A percentile compares a stretch with the other conserved stretches of the same genome.
Evolutionary conservation across 64 coral and sea anemone genomes (phyloP).

Genomic region (Astreopora myriophthalma): DNA sequence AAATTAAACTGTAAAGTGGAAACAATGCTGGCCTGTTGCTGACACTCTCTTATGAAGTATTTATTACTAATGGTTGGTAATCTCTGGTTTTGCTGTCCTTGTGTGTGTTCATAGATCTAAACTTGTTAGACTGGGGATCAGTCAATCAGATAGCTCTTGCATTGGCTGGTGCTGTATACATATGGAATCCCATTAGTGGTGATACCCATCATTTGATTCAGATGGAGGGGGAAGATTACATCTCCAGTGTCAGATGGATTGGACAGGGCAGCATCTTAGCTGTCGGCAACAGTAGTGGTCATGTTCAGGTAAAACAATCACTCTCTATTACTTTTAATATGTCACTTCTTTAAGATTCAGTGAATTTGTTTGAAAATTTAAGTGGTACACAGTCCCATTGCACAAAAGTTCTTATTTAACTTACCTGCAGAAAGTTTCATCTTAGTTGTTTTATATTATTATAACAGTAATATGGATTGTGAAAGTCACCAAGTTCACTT

Average conservation of each 20-base stretch:
- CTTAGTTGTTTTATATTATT: too few relatives aligned
- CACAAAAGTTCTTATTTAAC: too few relatives aligned
- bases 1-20: too few relatives aligned
- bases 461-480: too few relatives aligned
- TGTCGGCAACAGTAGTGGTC: constrained; percentile 69
- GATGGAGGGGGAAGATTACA: constrained; percentile 80
- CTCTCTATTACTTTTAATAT: background rate
- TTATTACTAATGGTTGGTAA: too few relatives aligned
- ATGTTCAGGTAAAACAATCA: constrained; percentile 56
- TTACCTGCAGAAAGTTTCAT: too few relatives aligned
- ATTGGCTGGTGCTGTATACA: constrained; percentile 73
- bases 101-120: constrained; percentile 75
- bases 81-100: background rate
- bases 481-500: too few relatives aligned
- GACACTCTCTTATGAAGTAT: too few relatives aligned
- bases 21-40: too few relatives aligned
- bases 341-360: too few relatives aligned
- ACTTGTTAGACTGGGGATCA: constrained; percentile 90
- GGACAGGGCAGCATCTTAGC: constrained; percentile 74
- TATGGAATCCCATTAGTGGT: constrained; percentile 75
- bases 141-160: constrained; percentile 83
- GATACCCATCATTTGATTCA: constrained; percentile 78
- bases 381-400: too few relatives aligned
- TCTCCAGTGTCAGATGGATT: constrained; percentile 91
- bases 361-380: too few relatives aligned